Conservation (phyloP, 2,113 vertebrate genomes). For the Sinocyclocheilus rhinocerous region DNA sequence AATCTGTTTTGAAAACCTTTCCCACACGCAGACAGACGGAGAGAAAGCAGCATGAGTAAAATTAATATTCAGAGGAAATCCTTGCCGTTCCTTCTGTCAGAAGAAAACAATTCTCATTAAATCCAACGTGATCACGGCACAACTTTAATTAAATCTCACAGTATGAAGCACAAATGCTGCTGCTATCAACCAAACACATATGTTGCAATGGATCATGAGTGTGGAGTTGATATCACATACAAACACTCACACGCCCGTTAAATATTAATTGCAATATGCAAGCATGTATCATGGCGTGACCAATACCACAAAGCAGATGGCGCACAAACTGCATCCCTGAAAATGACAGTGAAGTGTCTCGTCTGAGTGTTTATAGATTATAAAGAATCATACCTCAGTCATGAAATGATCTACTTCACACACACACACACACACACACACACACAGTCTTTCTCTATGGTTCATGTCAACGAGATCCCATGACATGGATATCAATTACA, state of each 20-base stretch:
- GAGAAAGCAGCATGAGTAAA: not conserved
- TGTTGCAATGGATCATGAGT: conserved; percentile 40
- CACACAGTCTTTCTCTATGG: too few species aligned
- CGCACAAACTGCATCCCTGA: not conserved
- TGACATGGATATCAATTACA: conserved; percentile 14
- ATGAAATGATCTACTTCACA: not conserved
- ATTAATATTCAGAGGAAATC: conserved; percentile 23
- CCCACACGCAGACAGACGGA: not conserved
- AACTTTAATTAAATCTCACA: conserved; percentile 47
- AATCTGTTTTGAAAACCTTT: conserved; percentile 1
- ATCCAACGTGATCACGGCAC: not conserved
- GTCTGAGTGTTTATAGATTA: not conserved
- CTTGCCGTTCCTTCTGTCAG: not conserved
- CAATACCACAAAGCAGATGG: not conserved
- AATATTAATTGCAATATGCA: conserved; percentile 17
- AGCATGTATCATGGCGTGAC: conserved; percentile 14
- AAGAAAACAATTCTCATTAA: conserved; percentile 32
- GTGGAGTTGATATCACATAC: conserved; percentile 10
- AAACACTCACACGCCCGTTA: conserved; percentile 24
- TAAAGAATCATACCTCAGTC: not conserved
- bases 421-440: not conserved
- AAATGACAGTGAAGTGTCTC: not conserved
- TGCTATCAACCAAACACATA: conserved; percentile 41
- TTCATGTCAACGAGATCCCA: too few species aligned
- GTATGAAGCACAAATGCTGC: conserved; percentile 13